Base-by-base conservation (phyloP, 2,888 invertebrate genomes). In the Myathropa florea region DNA sequence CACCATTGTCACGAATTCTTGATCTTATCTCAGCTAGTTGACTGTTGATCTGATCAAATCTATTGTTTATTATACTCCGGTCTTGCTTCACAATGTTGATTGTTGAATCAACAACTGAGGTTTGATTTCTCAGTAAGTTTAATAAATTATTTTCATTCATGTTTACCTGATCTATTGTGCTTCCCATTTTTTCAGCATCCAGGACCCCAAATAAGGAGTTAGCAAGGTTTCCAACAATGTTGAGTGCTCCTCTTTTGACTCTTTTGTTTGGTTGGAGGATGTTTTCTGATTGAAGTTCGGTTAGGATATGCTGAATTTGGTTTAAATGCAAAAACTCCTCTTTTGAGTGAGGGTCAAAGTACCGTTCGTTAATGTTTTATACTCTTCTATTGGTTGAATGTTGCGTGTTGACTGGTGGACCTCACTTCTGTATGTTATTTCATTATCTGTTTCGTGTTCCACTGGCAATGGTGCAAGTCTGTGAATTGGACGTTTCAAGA, bases 221-320 rank as follows among this genome's bases (percentile, higher is more conserved):
- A 18, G 80, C 82, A 28, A 87, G 53, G 28, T 68, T 88, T 60
- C 76, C 85, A 12, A 83, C 59, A 36, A 79, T 65, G n/a, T 77
- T 71, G 18, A 70, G 33, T 12, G 83, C 67, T 57, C 70, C 71
- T 63, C 63, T 71, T 10, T 59, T 72, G 21, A 28, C 4, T 55
- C 70, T 46, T 14, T 57, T 60, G 3, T 7, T n/a, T 26, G 59
- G 33, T 10, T 70, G 12, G 14, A 68, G 26, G 2, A 1, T 55
- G 18, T 30, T 57, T 53, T 78, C 59, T 14, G 63, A 46, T 33
- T 33, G 4, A 9, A 39, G 18, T 46, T 61, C 30, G 18, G 26
- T 64, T n/a, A n/a, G n/a, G n/a, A n/a, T n/a, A n/a, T n/a, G n/a
- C 24, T 7, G 4, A 28, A 26, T 36, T 7, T 14, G 36, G 36